Evolutionary conservation across 2,797 vertebrate genomes (phyloP), one percentile per base, ranked within the genome.

Genomic region (Chrysocyon brachyurus): DNA sequence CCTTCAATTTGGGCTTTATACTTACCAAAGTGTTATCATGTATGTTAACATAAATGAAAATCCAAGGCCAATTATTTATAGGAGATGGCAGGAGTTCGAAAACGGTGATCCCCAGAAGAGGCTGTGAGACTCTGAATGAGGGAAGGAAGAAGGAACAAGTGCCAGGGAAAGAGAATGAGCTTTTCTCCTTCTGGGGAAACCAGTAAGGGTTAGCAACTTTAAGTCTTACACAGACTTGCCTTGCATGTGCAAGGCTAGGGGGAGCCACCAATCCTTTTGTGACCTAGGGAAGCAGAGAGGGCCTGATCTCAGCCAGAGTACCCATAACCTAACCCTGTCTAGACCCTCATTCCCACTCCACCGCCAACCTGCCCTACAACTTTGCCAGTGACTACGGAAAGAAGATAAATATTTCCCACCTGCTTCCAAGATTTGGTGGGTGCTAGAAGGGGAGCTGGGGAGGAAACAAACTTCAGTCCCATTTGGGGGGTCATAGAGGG

Each of bases 1-100:
- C 61, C 46, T 94, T 87, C 87, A 66, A 83, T 56, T 82, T 28
- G 16, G 12, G 61, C 64, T 81, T 93, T 81, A 31, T 81, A 81
- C 77, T 92, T 90, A 64, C 26, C 64, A 85, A 87, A 73, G 46
- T 77, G 26, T 56, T 87, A 73, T 33, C 17, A 52, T 36, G 17
- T 68, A 75, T 73, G 11, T 95, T 91, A 54, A 66, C 33, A 73
- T 75, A 68, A 79, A 73, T 73, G 72, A 96, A 92, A 86, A 36
- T 17, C 57, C 10, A 72, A 87, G 72, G n/a, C 63, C 63, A 90
- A 83, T 14, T 14, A 63, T 64, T 97, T 90, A 92, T 83, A 79
- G 16, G 16, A 59, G 15, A 36, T 89, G 5, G 61, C 28, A 21
- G 31, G n/a, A 31, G 19, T 10, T 86, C 5, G 31, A 82, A 52